A percentile compares a stretch with the other conserved stretches of the same genome.
Conservation (phyloP, 2,888 invertebrate genomes). For the Prenolepis imparis region DNA sequence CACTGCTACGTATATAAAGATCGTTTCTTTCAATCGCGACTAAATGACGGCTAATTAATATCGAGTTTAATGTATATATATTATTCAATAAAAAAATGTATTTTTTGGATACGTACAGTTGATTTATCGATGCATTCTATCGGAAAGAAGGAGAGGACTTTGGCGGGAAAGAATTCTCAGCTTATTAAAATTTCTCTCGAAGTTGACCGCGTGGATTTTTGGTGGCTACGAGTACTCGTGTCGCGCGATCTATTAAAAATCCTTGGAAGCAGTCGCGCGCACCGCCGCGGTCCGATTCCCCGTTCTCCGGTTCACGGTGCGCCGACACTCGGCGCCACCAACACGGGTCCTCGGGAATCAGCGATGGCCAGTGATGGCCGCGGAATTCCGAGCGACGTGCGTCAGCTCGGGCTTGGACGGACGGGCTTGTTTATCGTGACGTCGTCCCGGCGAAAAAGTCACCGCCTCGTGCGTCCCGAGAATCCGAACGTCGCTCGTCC, state of each 20-base stretch:
- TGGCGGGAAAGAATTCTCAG: no score
- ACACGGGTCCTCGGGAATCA: conserved; percentile 85
- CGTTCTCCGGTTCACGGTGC: conserved; percentile 66
- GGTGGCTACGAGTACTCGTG: no score
- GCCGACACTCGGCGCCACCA: conserved; percentile 87
- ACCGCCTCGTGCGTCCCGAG: neutral
- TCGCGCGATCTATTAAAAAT: neutral
- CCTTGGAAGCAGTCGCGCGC: conserved; percentile 55
- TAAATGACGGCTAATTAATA: neutral
- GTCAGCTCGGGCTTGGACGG: conserved; percentile 71
- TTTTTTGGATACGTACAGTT: neutral
- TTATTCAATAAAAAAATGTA: conserved; percentile 43
- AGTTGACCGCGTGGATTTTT: neutral
- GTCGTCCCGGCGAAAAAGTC: conserved; percentile 24
- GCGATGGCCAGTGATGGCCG: conserved; percentile 83
- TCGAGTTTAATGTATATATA: conserved; percentile 7
- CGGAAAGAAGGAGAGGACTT: no score
- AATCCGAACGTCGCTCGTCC: neutral
- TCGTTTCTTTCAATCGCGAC: neutral
- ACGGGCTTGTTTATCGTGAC: conserved; percentile 76
- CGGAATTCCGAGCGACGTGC: conserved; percentile 75
- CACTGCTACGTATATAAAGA: conserved; percentile 6
- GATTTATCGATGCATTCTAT: no score
- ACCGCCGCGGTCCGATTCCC: conserved; percentile 65
- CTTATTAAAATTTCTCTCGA: no score